Base-by-base conservation (phyloP, 2,113 vertebrate genomes). In the Anser cygnoides region DNA sequence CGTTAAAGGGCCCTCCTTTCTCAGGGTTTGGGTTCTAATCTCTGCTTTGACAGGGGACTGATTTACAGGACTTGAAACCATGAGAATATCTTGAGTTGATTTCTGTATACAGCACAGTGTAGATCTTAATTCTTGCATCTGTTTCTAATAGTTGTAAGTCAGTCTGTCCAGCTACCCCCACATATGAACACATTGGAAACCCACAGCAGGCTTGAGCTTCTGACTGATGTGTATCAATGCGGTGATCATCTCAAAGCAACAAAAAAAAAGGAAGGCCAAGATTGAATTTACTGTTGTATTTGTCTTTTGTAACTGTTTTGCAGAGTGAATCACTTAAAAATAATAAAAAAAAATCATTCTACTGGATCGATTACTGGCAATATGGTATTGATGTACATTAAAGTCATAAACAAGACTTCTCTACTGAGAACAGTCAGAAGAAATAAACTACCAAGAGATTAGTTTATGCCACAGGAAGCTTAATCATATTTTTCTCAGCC, bases 391-490 rank as follows among this genome's bases (percentile, higher is more conserved):
- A 25, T 91, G 43, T 31, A 65, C 35, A 17, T 0, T 57, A 44
- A 46, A 78, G 44, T 76, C 92, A 58, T 84, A 90, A 84, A 58
- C 41, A 66, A 84, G 43, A n/a, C 8, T 54, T 61, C 52, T 81
- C 70, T 93, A 78, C 55, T 39, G 49, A 91, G 80, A 89, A 67
- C 57, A 65, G n/a, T 44, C 35, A 84, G 65, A 67, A 87, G 58
- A 90, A 83, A 37, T 76, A 78, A 52, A 35, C n/a, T n/a, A 10
- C 37, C 29, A 49, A 52, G n/a, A 92, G 87, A 87, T 89, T 43
- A 87, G 52, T 0, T 92, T 87, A 84, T 91, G 92, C 81, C 80
- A 94, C 95, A 95, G 92, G 94, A 96, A 96, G 93, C 75, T 89
- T 93, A 93, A 95, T 89, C 89, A 61, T 87, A 59, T 39, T 62